Evolutionary conservation across 2,113 vertebrate species (phyloP).

Genomic region (Hippocampus barbouri): DNA sequence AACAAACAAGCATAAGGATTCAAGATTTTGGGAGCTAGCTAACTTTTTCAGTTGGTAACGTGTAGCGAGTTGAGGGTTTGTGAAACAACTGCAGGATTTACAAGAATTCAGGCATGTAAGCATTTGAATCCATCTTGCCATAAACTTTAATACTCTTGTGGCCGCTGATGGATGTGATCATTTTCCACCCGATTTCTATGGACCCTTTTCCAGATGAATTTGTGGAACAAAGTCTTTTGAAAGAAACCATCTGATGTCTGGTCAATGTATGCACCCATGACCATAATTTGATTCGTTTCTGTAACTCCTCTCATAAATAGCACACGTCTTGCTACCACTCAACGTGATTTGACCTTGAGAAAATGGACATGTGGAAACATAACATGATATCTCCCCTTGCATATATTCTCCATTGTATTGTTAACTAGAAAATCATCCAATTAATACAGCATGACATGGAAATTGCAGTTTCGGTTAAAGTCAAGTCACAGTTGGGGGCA

Average conservation of each 20-base stretch:
- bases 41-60: neutral
- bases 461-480: neutral
- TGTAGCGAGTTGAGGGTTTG: neutral
- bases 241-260: neutral
- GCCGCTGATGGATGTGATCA: neutral
- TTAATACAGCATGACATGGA: slow-evolving; percentile 12
- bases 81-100: neutral
- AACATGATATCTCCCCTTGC: slow-evolving; percentile 1
- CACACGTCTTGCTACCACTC: neutral
- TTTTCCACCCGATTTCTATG: neutral
- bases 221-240: neutral
- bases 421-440: slow-evolving; percentile 23
- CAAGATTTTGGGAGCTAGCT: neutral
- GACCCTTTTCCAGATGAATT: neutral
- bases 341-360: slow-evolving; percentile 18
- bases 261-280: neutral
- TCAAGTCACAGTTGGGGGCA: neutral
- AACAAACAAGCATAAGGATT: neutral
- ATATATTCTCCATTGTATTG: slow-evolving; percentile 10
- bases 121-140: neutral
- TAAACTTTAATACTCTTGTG: neutral
- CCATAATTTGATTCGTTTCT: neutral
- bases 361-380: neutral
- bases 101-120: neutral
- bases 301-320: neutral